A percentile compares a stretch with the other conserved stretches of the same genome.
Evolutionary conservation across 1,140 invertebrate species (phyloP).

Genomic region (Vanessa atalanta): DNA sequence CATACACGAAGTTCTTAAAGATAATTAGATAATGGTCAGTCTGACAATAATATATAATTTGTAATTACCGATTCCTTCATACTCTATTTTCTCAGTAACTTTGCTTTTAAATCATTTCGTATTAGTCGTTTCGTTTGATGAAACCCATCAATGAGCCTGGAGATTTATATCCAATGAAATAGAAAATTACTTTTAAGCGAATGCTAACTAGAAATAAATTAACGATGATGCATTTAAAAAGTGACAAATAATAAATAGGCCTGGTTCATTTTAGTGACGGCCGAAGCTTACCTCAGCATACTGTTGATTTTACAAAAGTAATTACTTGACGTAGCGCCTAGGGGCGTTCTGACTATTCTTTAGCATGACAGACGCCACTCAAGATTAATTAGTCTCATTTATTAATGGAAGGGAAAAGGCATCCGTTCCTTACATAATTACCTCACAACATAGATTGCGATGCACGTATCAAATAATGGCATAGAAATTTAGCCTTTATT

Average conservation of each 20-base stretch:
- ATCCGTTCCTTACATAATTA: constrained; percentile 42
- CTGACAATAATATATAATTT: not conserved
- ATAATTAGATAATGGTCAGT: no score
- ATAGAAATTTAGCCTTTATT: constrained; percentile 27
- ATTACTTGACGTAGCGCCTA: constrained; percentile 60
- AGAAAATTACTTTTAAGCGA: constrained; percentile 28
- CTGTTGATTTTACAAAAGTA: constrained; percentile 74
- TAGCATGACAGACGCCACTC: constrained; percentile 73
- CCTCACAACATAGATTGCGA: constrained; percentile 16
- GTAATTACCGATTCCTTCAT: not conserved
- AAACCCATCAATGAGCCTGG: not conserved
- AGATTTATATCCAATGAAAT: constrained; percentile 27
- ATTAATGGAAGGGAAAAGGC: constrained; percentile 63
- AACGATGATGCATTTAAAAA: constrained; percentile 29
- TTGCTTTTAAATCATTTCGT: not conserved
- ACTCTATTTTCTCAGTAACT: not conserved
- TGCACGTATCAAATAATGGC: constrained; percentile 9
- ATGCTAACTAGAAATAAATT: constrained; percentile 34
- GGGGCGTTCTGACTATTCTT: constrained; percentile 68
- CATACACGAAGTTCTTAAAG: no score
- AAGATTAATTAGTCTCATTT: constrained; percentile 77
- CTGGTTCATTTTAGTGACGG: constrained; percentile 32
- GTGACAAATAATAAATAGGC: constrained; percentile 40
- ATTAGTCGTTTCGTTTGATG: not conserved
- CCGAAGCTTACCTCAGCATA: constrained; percentile 29